phyloP scores from a whole-genome alignment of 2,888 invertebrate species.

The Lochmaea crataegi region DNA sequence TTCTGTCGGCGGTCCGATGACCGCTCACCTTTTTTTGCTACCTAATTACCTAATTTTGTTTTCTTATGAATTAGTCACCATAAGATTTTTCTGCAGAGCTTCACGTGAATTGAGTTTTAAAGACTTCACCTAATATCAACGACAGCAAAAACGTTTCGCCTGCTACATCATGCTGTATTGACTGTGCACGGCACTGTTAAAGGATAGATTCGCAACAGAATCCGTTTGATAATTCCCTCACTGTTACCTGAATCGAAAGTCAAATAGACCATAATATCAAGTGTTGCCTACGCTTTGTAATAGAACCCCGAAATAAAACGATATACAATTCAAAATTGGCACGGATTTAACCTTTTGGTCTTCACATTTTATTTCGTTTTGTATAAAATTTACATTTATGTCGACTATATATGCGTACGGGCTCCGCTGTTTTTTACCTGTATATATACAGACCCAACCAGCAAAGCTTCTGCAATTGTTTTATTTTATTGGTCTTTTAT shows the following conservation, averaged over 20 bases:
- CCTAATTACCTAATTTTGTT: too few relatives aligned
- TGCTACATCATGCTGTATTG: too few relatives aligned
- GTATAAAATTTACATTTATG: constrained; percentile 1
- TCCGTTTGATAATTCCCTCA: not conserved
- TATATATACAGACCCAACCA: too few relatives aligned
- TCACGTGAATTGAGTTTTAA: too few relatives aligned
- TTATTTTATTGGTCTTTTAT: too few relatives aligned
- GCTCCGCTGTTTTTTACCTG: not conserved
- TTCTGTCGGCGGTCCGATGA: too few relatives aligned
- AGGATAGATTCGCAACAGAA: not conserved
- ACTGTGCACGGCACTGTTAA: not conserved
- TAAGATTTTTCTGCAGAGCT: too few relatives aligned
- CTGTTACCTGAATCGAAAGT: not conserved
- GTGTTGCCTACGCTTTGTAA: not conserved
- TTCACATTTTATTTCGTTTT: not conserved
- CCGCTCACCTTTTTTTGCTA: too few relatives aligned
- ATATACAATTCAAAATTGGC: not conserved
- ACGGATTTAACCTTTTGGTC: not conserved
- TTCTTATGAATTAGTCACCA: too few relatives aligned
- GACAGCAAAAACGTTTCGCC: too few relatives aligned
- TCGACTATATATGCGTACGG: not conserved
- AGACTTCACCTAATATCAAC: too few relatives aligned
- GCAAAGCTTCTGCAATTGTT: too few relatives aligned
- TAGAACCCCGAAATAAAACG: not conserved
- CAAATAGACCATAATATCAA: not conserved